Base-by-base conservation (phyloP, 37 sponge, comb jelly and placozoan species). In the Crambe crambe region DNA sequence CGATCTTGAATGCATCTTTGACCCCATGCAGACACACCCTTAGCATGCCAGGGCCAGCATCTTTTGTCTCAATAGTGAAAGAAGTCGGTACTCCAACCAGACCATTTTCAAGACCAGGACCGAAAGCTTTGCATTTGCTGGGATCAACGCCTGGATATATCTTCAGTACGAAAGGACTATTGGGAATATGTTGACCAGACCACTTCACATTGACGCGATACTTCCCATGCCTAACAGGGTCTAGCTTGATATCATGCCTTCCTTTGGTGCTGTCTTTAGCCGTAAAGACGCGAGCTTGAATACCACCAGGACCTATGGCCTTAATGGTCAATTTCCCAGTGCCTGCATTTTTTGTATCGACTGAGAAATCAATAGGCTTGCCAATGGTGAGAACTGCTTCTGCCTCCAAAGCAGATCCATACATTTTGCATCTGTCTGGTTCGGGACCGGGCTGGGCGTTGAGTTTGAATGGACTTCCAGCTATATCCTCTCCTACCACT, bases 1-100 rank as follows among this genome's bases (percentile, higher is more conserved):
- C 84, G 35, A 95, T 85, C 47, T 92, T 95, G 86, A 95, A 95
- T 21, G 90, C 86, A 72, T 89, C 78, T 57, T 75, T 89, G 43
- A 93, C 81, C 26, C 94, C 94, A 42, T 87, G 90, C 42, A 93
- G 80, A 2, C 85, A 61, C 0, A 93, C 90, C 56, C 66, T 61
- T 17, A 93, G 74, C 0, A 80, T 78, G 2, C 94, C 94, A 18
- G 90, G 80, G 15, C 94, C 90, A 42, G 94, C 94, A 47, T 89
- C 74, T 43, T 81, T 86, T 4, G 94, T 89, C 29, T 89, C 90
- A 39, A 93, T 86, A 15, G 57, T 81, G 78, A 93, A 93, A 35
- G 43, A 35, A 41, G 75, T 78, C 25, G 79, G 71, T 30, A 54
- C 21, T 27, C 87, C 91, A 22, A 86, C 91, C 22, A 68, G 21